Evolutionary conservation across 2,888 invertebrate species (phyloP), one percentile per base, ranked within the genome.

Genomic region (Pachliopta kotzebuea): DNA sequence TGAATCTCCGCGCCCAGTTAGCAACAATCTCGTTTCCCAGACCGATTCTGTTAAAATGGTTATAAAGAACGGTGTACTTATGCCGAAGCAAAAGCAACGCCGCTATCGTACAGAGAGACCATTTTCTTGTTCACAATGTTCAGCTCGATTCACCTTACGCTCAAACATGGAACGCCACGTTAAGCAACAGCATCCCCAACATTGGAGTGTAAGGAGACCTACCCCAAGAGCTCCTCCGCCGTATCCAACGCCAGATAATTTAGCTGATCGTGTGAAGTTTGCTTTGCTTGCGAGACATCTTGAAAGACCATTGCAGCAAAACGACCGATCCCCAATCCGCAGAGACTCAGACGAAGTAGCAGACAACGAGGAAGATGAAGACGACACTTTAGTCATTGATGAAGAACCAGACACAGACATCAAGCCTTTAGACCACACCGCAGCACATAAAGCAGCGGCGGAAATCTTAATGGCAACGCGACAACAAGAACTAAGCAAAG

Each of bases 161-260:
- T 97, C 97, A 14, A 98, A 98, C 75, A 98, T 98, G 97, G 98
- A 98, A 82, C 93, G 98, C 0, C 98, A 98, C 74, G 96, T 98
- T 4, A 98, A 98, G 79, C 97, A 98, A 74, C 98, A 98, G 74
- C 98, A 98, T 88, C 98, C 98, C 0, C 96, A 97, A 68, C 95
- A 94, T 77, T 98, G 97, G 96, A 96, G 96, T 61, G 96, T 96
- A 69, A 91, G 96, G 52, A 95, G 96, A 73, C 90, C 92, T 17
- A 76, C 89, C 0, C 85, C 90, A 0, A 80, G 92, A 66, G 90
- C 91, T 1, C 90, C 80, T 20, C 86, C 88, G 4, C 91, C 86
- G 14, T 90, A 83, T 68, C 83, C 84, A 4, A 80, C 77, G 23
- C 76, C 78, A 56, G 90, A 83, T 52, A 82, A 76, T 69, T 78